These are phyloP conservation scores for Agapornis roseicollis DNA, from an alignment of 2,113 vertebrate species.

Conservation along the genomic window DNA sequence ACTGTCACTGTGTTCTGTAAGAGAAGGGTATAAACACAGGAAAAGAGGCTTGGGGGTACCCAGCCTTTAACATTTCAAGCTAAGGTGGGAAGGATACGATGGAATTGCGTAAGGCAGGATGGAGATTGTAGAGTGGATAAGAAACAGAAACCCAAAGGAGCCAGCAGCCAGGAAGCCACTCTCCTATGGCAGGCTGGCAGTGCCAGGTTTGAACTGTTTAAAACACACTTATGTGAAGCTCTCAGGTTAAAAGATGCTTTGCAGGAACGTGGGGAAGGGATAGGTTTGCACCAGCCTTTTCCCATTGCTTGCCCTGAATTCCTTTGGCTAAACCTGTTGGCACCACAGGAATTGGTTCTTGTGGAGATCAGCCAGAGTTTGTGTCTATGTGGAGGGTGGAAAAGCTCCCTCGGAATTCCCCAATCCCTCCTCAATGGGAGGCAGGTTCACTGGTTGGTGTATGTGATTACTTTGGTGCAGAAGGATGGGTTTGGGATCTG, in stretches of 20 bases:
- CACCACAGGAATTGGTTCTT: neutral
- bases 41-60: neutral
- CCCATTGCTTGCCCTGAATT: neutral
- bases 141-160: neutral
- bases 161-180: neutral
- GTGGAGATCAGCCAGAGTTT: neutral
- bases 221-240: neutral
- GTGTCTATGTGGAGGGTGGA: neutral
- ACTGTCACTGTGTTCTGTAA: neutral
- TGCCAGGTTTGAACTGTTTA: conserved; percentile 4
- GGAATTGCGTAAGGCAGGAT: neutral
- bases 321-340: conserved; percentile 7
- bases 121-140: neutral
- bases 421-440: neutral
- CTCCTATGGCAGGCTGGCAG: neutral
- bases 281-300: neutral
- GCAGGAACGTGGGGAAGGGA: neutral
- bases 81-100: neutral
- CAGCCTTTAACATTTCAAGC: neutral
- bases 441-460: neutral
- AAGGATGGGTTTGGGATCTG: neutral
- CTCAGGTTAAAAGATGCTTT: neutral
- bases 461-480: neutral
- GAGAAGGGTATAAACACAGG: neutral
- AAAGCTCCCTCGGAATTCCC: neutral